phyloP scores from a whole-genome alignment of 2,888 invertebrate genomes.

The Adelognathus sp. region DNA sequence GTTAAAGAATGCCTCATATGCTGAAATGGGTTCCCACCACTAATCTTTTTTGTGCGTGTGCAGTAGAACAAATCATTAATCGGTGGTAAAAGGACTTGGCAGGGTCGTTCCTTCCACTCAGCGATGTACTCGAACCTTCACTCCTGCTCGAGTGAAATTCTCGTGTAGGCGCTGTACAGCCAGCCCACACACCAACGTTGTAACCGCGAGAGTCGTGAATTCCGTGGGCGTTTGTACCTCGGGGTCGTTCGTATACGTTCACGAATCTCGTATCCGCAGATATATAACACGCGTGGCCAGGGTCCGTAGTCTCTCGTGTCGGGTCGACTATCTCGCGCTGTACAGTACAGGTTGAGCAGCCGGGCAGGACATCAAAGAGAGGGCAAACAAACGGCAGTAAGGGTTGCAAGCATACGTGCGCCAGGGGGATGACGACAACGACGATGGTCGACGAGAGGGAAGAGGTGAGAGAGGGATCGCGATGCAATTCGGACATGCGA shows the following conservation, averaged over 20 bases:
- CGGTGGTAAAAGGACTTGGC: background rate
- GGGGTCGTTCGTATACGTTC: constrained; percentile 13
- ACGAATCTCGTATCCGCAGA: background rate
- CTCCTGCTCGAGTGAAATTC: constrained; percentile 3
- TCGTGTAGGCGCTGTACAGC: background rate
- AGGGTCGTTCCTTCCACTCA: background rate
- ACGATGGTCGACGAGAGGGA: constrained; percentile 51
- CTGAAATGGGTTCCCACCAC: too few species aligned
- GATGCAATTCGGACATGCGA: constrained; percentile 78
- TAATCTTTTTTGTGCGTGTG: background rate
- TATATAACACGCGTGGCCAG: constrained; percentile 17
- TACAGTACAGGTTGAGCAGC: constrained; percentile 70
- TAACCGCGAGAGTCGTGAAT: constrained; percentile 25
- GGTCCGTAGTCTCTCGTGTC: constrained; percentile 31
- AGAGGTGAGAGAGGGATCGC: constrained; percentile 60
- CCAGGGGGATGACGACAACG: constrained; percentile 48
- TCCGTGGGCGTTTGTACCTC: background rate
- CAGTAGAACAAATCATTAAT: too few species aligned
- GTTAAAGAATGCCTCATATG: too few species aligned
- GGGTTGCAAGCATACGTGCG: constrained; percentile 49
- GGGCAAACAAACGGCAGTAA: constrained; percentile 73
- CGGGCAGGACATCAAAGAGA: constrained; percentile 78
- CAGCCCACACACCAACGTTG: constrained; percentile 15
- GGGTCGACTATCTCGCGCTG: constrained; percentile 66
- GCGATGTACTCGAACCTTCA: background rate